These are phyloP conservation scores for Drosophila asahinai DNA, from an alignment of 1,140 invertebrate species.

Conservation along the genomic window DNA sequence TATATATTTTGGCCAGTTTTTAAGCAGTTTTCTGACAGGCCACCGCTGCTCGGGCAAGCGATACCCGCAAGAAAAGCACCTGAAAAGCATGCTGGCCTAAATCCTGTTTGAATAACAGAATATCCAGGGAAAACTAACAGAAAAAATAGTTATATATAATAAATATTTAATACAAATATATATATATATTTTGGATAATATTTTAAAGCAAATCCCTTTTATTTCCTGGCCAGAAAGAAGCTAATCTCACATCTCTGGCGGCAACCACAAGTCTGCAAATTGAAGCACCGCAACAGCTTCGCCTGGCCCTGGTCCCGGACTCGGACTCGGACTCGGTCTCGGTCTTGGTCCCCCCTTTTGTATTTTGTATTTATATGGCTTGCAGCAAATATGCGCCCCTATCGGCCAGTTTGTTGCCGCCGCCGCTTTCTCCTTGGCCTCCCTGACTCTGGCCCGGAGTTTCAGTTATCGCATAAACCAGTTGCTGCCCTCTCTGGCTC, in stretches of 20 bases:
- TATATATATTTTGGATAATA: neutral
- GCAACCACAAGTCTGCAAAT: conserved; percentile 68
- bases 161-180: too few species aligned
- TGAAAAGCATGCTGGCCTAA: neutral
- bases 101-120: neutral
- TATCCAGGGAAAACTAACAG: too few species aligned
- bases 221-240: neutral
- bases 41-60: too few species aligned
- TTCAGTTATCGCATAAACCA: conserved; percentile 50
- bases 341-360: conserved; percentile 8
- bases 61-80: neutral
- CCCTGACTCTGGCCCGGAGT: neutral
- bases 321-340: conserved; percentile 11
- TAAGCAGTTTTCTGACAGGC: conserved; percentile 11
- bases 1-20: too few species aligned
- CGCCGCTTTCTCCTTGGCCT: conserved; percentile 2
- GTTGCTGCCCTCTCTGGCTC: conserved; percentile 19
- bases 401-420: conserved; percentile 62
- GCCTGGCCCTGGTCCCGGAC: conserved; percentile 9
- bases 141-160: neutral
- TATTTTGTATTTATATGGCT: conserved; percentile 75
- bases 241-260: conserved; percentile 17
- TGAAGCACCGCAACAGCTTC: conserved; percentile 76
- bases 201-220: neutral
- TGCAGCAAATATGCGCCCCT: conserved; percentile 80